A percentile compares a stretch with the other conserved stretches of the same genome.
phyloP scores from a whole-genome alignment of 35 echinoderm and acorn worm genomes.

The Heliocidaris erythrogramma region DNA sequence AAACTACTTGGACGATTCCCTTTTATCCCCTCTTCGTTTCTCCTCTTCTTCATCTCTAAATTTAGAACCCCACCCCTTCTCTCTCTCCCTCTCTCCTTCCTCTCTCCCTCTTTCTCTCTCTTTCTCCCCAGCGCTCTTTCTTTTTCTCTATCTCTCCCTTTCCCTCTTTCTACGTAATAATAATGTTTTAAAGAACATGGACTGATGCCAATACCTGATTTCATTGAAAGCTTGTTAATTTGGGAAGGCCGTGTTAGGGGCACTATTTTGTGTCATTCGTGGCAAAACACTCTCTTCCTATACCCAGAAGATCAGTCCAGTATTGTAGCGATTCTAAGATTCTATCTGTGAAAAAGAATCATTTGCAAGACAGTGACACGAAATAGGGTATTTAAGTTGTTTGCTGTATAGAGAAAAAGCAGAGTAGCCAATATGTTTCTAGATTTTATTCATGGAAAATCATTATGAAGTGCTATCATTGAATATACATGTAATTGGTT shows the following conservation, averaged over 20 bases:
- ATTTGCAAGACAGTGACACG: background rate
- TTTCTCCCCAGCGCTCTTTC: background rate
- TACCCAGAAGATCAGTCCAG: background rate
- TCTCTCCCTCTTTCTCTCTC: background rate
- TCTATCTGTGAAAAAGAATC: background rate
- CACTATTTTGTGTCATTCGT: background rate
- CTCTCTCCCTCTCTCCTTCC: background rate
- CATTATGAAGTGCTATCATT: background rate
- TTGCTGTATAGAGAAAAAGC: background rate
- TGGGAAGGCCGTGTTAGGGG: background rate
- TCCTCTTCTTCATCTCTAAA: background rate
- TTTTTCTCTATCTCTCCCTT: background rate
- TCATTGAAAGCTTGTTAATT: background rate
- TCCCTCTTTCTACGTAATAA: background rate
- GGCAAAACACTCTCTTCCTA: background rate
- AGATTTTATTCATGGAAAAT: background rate
- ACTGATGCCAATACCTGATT: background rate
- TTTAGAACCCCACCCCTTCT: background rate
- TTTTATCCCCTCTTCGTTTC: background rate
- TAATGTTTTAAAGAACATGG: background rate
- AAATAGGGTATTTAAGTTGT: background rate
- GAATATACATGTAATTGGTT: too few species aligned
- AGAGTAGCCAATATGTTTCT: background rate
- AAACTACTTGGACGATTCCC: background rate
- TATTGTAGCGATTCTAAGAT: background rate